phyloP scores from a whole-genome alignment of 2,113 vertebrate genomes.

The Heterocephalus glaber region DNA sequence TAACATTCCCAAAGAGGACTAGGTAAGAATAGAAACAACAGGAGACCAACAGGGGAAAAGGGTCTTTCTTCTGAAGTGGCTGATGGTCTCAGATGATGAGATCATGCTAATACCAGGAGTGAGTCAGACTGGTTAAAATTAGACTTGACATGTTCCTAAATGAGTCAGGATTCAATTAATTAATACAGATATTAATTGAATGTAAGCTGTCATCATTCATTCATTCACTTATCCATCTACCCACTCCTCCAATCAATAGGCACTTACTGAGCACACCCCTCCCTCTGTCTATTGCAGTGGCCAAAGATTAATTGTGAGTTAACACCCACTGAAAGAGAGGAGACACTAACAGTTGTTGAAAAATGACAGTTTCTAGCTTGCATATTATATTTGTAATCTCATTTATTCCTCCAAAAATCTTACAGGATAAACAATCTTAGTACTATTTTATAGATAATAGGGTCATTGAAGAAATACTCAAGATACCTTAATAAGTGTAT shows the following conservation, averaged over 20 bases:
- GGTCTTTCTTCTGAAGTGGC: background rate
- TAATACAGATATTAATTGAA: background rate
- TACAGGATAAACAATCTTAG: background rate
- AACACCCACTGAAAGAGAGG: fast-evolving
- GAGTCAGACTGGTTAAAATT: background rate
- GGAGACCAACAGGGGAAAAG: background rate
- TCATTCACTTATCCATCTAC: background rate
- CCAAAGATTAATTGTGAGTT: background rate
- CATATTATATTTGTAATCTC: too few species aligned
- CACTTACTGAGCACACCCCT: too few species aligned
- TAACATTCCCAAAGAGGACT: background rate
- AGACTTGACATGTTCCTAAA: background rate
- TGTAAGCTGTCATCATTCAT: background rate
- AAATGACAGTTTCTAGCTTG: too few species aligned
- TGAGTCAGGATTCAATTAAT: background rate
- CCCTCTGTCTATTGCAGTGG: fast-evolving
- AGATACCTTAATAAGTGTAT: background rate
- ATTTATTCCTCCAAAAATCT: background rate
- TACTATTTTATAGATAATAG: background rate
- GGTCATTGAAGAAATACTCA: background rate
- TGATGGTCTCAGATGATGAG: background rate
- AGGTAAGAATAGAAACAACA: background rate
- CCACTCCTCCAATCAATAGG: background rate
- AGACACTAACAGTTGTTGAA: fast-evolving
- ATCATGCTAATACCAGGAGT: background rate